Evolutionary conservation across 2,113 vertebrate species (phyloP).

Genomic region (Morone chrysops): DNA sequence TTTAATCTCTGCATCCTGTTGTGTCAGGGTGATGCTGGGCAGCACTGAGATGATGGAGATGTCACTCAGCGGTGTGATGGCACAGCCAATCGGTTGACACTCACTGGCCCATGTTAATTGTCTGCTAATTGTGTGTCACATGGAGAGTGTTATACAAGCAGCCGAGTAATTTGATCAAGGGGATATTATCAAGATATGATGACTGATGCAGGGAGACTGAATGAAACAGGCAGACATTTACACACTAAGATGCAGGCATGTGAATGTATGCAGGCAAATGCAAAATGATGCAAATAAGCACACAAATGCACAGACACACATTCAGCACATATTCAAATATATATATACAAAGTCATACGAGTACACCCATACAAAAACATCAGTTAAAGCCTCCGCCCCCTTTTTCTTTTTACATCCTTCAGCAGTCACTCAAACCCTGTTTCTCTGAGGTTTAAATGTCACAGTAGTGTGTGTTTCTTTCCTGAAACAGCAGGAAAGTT

Average conservation of each 20-base stretch:
- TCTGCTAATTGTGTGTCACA: slow-evolving; percentile 73
- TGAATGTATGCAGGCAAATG: slow-evolving; percentile 15
- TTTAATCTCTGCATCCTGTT: background rate
- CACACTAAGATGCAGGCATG: slow-evolving; percentile 2
- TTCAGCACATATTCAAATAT: slow-evolving; percentile 13
- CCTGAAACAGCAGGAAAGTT: slow-evolving; percentile 61
- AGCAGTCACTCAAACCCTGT: slow-evolving; percentile 40
- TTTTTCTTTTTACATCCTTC: slow-evolving; percentile 8
- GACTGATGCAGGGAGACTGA: slow-evolving; percentile 11
- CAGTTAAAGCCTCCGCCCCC: background rate
- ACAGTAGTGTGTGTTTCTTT: slow-evolving; percentile 45
- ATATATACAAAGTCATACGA: background rate
- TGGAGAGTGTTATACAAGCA: slow-evolving; percentile 72
- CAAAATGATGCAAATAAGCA: slow-evolving; percentile 45
- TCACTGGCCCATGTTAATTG: slow-evolving; percentile 69
- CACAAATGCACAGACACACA: background rate
- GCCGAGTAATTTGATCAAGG: slow-evolving; percentile 72
- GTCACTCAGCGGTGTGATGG: slow-evolving; percentile 63
- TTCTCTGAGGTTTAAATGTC: slow-evolving; percentile 59
- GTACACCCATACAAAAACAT: background rate
- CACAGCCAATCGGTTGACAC: slow-evolving; percentile 79
- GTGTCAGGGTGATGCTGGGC: slow-evolving; percentile 25
- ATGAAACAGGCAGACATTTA: slow-evolving; percentile 22
- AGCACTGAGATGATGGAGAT: slow-evolving; percentile 63
- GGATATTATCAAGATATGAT: slow-evolving; percentile 70